A percentile compares a stretch with the other conserved stretches of the same genome.
Conservation (phyloP, 1,140 invertebrate species). For the Orchestia grillus region DNA sequence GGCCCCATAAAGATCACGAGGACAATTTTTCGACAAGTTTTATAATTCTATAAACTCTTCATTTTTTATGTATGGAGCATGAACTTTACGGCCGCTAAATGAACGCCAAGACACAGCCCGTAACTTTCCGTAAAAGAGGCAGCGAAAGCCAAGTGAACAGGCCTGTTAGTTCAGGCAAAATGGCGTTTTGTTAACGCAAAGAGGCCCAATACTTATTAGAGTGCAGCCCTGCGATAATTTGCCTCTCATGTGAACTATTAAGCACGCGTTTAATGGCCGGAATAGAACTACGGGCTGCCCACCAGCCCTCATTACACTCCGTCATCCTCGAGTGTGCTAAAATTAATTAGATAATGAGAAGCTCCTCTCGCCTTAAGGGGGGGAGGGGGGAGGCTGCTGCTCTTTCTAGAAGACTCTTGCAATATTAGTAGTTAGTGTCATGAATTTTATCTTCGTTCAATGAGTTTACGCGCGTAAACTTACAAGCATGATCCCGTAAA, state of each 20-base stretch:
- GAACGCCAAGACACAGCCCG: not conserved
- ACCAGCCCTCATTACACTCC: not conserved
- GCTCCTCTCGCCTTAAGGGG: not conserved
- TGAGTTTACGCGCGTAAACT: not conserved
- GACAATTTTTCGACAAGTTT: slow-evolving; percentile 1
- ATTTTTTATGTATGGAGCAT: not conserved
- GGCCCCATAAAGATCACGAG: not conserved
- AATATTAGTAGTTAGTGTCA: not conserved
- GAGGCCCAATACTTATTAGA: not conserved
- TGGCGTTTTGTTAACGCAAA: not conserved
- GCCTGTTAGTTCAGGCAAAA: not conserved
- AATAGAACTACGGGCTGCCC: not conserved
- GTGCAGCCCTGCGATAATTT: not conserved
- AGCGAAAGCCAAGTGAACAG: not conserved
- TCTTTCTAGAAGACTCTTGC: not conserved
- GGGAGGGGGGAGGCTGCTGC: not conserved
- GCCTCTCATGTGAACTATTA: not conserved
- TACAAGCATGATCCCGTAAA: not conserved
- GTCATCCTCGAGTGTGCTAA: not conserved
- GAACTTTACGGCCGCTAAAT: not conserved
- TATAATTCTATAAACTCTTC: not conserved
- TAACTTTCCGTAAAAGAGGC: not conserved
- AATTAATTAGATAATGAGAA: not conserved
- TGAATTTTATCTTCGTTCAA: not conserved
- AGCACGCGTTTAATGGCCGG: not conserved